Evolutionary conservation across 2,113 vertebrate genomes (phyloP), one percentile per base, ranked within the genome.

Genomic region (Paracanthobrama guichenoti): DNA sequence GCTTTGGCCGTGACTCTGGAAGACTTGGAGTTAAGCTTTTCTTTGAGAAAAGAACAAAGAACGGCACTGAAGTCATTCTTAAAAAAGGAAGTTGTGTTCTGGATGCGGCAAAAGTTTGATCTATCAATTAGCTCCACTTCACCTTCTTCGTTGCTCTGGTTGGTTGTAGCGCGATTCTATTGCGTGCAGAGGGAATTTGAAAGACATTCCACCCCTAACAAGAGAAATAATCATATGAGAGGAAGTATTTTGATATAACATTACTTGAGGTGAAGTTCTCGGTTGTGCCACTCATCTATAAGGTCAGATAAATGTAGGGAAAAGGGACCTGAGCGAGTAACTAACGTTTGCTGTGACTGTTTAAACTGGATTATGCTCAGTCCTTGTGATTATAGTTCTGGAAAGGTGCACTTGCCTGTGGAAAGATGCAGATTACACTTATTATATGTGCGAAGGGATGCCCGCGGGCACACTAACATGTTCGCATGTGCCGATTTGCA

Each of bases 351-450:
- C 42, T 31, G 22, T 62, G 28, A 55, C 46, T 35, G 82, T 84
- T 22, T 75, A 71, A 84, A 84, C 50, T 22, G 64, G 75, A 84
- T 84, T 84, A 84, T 3, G 22, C 69, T 69, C 44, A 53, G 55
- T 71, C 62, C 79, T 12, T 57, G 64, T 50, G 79, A 81, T 81
- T 55, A 71, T 35, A n/a, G 26, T 5, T 67, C 60, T 69, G 62
- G 55, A 26, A 18, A 69, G 46, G 44, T 81, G 62, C 1, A 20
- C 12, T 24, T 53, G 26, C 60, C 62, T 16, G 11, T 2, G 7
- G 48, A 57, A 67, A 35, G 46, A 71, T 35, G 64, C 81, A 86
- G 81, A 79, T 83, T 86, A 83, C 62, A 79, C 42, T 35, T 60
- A 20, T 77, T 62, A 44, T 71, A 79, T 8, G 46, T 26, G 13